Percentiles rank a stretch among this genome's conserved stretches.
Evolutionary conservation across 2,797 vertebrate genomes (phyloP).

Genomic region (Salarias fasciatus): DNA sequence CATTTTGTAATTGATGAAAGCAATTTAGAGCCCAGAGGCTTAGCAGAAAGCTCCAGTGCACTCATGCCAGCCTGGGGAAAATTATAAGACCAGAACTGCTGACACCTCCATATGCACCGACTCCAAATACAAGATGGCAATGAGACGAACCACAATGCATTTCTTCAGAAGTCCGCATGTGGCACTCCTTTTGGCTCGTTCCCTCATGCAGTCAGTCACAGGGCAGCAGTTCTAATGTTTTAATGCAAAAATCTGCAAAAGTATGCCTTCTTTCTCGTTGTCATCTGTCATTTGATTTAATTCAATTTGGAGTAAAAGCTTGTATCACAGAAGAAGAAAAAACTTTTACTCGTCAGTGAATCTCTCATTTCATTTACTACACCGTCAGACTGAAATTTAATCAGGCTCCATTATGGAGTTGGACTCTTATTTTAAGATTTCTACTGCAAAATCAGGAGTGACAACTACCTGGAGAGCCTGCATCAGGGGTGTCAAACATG

Average conservation of each 20-base stretch:
- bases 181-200: conserved; percentile 19
- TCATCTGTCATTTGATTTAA: conserved; percentile 2
- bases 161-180: conserved; percentile 42
- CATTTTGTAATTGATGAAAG: conserved; percentile 75
- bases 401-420: too few relatives aligned
- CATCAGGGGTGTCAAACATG: too few relatives aligned
- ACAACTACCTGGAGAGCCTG: too few relatives aligned
- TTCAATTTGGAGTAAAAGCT: too few relatives aligned
- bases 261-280: too few relatives aligned
- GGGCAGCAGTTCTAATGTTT: too few relatives aligned
- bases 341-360: too few relatives aligned
- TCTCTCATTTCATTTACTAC: too few relatives aligned
- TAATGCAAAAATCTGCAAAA: conserved; percentile 37
- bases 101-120: conserved; percentile 51
- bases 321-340: too few relatives aligned
- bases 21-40: conserved; percentile 67
- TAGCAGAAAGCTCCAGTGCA: conserved; percentile 58
- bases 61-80: conserved; percentile 58
- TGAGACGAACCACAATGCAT: conserved; percentile 56
- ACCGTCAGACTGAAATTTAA: too few relatives aligned
- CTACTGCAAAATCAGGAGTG: too few relatives aligned
- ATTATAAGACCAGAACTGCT: conserved; percentile 70
- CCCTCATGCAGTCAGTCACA: conserved; percentile 34
- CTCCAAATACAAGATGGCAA: conserved; percentile 55
- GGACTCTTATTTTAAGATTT: too few relatives aligned